Percentiles rank a stretch among this genome's conserved stretches.
These are phyloP conservation scores for Macrobrachium rosenbergii DNA, from an alignment of 1,140 invertebrate genomes.

Conservation along the genomic window DNA sequence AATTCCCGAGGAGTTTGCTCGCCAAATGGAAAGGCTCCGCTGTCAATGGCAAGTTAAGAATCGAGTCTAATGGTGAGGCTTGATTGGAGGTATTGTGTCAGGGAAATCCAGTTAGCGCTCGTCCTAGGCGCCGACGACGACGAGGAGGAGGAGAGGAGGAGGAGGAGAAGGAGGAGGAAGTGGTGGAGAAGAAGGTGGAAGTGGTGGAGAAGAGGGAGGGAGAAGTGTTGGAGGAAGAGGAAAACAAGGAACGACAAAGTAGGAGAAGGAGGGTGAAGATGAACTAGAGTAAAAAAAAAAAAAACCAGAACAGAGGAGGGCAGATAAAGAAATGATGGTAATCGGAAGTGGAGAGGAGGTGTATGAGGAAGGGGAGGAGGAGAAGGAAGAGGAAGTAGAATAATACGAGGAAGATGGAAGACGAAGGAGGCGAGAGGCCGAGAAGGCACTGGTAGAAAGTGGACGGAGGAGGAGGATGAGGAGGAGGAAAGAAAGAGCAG, in stretches of 20 bases:
- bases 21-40: constrained; percentile 9
- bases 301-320: background rate
- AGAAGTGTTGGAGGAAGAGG: background rate
- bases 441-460: background rate
- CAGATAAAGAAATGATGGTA: no score
- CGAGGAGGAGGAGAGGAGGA: background rate
- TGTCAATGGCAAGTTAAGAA: constrained; percentile 36
- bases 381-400: background rate
- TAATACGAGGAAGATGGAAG: no score
- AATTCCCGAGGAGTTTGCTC: constrained; percentile 17
- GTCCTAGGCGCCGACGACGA: background rate
- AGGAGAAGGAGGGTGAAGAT: background rate
- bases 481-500: background rate
- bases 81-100: constrained; percentile 46
- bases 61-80: constrained; percentile 23
- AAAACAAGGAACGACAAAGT: no score
- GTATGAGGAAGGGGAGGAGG: background rate
- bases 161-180: background rate
- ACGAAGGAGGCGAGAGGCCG: no score
- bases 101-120: constrained; percentile 25
- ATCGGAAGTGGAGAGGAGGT: background rate
- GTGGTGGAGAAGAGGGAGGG: background rate
- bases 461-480: background rate
- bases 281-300: background rate
- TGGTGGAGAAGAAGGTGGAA: background rate